A percentile compares a stretch with the other conserved stretches of the same genome.
phyloP scores from a whole-genome alignment of 2,888 invertebrate genomes.

The Harpalus rufipes region DNA sequence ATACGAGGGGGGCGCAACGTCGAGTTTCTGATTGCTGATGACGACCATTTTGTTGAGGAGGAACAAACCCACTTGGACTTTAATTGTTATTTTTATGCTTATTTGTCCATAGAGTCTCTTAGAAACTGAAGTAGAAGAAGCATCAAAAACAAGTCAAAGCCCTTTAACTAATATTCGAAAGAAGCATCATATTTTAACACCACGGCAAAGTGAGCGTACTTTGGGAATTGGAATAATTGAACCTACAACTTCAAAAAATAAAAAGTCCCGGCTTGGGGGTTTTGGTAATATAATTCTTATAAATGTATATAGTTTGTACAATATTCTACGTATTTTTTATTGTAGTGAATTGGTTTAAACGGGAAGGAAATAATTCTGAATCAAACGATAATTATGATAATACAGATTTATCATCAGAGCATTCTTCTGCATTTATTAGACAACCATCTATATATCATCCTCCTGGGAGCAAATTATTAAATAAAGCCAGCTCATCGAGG shows the following conservation, averaged over 20 bases:
- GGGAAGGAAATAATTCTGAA: conserved; percentile 78
- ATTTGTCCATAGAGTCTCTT: conserved; percentile 84
- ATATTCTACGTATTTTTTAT: conserved; percentile 36
- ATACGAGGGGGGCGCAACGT: no score
- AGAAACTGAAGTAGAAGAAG: conserved; percentile 89
- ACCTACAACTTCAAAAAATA: conserved; percentile 78
- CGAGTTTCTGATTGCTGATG: no score
- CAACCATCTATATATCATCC: conserved; percentile 78
- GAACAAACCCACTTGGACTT: no score
- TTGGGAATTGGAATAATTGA: conserved; percentile 82
- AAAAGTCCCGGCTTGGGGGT: conserved; percentile 84
- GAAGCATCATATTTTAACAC: conserved; percentile 87
- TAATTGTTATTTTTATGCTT: no score
- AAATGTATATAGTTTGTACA: conserved; percentile 21
- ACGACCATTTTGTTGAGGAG: no score
- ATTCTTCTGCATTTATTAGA: conserved; percentile 76
- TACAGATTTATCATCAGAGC: conserved; percentile 79
- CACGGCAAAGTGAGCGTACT: conserved; percentile 90
- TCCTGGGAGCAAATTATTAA: conserved; percentile 71
- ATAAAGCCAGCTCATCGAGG: conserved; percentile 72
- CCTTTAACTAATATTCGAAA: conserved; percentile 87
- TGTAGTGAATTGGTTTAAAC: conserved; percentile 81
- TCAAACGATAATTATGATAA: conserved; percentile 78
- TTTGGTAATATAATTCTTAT: conserved; percentile 79
- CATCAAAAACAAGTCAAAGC: conserved; percentile 86